Evolutionary conservation across 2,797 vertebrate genomes (phyloP).

Genomic region (Neomorphus geoffroyi): DNA sequence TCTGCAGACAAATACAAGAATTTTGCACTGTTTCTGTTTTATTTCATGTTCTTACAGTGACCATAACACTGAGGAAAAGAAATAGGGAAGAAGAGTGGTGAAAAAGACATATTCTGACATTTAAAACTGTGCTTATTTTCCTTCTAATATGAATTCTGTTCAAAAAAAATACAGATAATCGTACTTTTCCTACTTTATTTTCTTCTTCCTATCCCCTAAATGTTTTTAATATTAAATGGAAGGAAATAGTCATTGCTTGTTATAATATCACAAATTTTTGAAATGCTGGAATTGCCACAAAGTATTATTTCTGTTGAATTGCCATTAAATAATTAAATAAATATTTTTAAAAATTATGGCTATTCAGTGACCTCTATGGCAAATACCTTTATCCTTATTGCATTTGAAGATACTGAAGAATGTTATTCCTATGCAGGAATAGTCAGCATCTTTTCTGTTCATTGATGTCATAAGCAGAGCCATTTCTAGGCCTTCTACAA

Average conservation of each 20-base stretch:
- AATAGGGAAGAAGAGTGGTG: background rate
- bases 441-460: background rate
- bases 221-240: background rate
- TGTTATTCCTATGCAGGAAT: background rate
- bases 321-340: background rate
- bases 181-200: background rate
- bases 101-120: background rate
- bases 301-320: accelerated
- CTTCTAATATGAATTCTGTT: background rate
- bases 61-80: background rate
- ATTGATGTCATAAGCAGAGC: background rate
- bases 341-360: background rate
- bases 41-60: background rate
- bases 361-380: background rate
- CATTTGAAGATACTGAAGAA: background rate
- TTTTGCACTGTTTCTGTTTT: background rate
- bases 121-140: background rate
- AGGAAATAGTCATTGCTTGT: background rate
- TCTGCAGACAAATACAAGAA: background rate
- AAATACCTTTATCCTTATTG: background rate
- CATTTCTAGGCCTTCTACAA: background rate
- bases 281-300: background rate
- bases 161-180: background rate
- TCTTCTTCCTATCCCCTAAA: background rate
- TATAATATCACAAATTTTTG: background rate